Base-by-base conservation (phyloP, 35 echinoderm and acorn worm species). In the Apostichopus parvimensis region DNA sequence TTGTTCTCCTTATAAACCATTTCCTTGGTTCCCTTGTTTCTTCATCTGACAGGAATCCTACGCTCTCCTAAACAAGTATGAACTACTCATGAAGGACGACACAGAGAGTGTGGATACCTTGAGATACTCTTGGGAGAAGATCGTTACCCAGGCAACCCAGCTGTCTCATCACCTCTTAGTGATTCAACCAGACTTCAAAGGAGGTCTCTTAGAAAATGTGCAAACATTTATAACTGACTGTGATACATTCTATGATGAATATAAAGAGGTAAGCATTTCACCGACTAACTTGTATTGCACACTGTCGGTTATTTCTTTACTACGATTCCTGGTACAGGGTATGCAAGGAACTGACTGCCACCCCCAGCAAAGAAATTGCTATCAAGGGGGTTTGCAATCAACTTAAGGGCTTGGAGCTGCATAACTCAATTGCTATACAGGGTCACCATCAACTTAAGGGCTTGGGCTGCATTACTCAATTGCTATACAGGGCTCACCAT, bases 71-170 rank as follows among this genome's bases (percentile, higher is more conserved):
- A 96, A 93, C 92, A 96, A 94, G 91, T 99, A 95, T 45, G 97
- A 99, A 77, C 83, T 99, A 9, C 80, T 96, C 10, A 93, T 96
- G 6, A 96, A 96, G 54, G 95, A 96, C 53, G 97, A 99, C 56
- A 90, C 95, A 24, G 97, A 99, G 82, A 92, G 93, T 71, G 97
- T 99, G 57, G 97, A 99, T 79, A 96, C 97, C 28, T 84, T 99
- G 77, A 93, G 97, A 5, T 99, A 99, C 79, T 93, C 95, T 25
- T 99, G 97, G 97, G 95, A 92, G 18, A 91, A 92, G 45, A 82
- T 99, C 9, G 82, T 92, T 18, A 73, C 97, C 73, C 88, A 93
- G 54, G 54, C 97, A 57, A 93, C 94, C 9, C 94, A 96, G 65
- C 83, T 94, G 14, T 94, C 95, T 6, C 91, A 95, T 66, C 78